Evolutionary conservation across 2,113 vertebrate genomes (phyloP).

Genomic region (Salvelinus sp.): DNA sequence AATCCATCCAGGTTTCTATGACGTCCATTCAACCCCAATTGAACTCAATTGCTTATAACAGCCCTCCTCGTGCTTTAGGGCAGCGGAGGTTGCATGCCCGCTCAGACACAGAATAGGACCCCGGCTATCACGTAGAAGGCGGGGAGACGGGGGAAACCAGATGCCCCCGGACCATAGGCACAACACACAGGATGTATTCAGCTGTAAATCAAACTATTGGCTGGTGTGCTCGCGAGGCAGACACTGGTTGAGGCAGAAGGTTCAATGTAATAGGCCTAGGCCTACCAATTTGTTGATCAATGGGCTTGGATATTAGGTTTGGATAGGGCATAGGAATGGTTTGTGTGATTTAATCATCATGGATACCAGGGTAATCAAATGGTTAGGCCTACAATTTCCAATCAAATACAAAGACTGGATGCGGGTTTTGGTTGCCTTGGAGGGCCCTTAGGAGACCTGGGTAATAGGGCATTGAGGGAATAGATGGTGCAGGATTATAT

Average conservation of each 20-base stretch:
- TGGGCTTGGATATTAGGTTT: no score
- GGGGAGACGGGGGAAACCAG: constrained; percentile 65
- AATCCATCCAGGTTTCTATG: constrained; percentile 40
- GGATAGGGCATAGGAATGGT: no score
- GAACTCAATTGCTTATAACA: constrained; percentile 53
- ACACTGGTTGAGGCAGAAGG: not conserved
- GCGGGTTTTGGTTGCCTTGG: not conserved
- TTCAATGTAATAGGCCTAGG: no score
- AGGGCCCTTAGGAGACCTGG: not conserved
- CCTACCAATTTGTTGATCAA: no score
- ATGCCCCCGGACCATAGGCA: constrained; percentile 56
- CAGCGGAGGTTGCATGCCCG: constrained; percentile 43
- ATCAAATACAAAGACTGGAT: no score
- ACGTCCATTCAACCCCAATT: constrained; percentile 59
- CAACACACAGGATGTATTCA: constrained; percentile 53
- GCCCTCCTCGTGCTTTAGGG: constrained; percentile 7
- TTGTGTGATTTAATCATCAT: not conserved
- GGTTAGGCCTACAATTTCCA: no score
- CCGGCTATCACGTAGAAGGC: constrained; percentile 70
- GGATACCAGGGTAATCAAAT: not conserved
- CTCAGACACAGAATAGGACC: constrained; percentile 64
- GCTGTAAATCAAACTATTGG: constrained; percentile 58
- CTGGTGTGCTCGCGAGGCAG: constrained; percentile 37
- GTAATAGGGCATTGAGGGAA: not conserved
- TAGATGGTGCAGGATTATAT: no score